These are phyloP conservation scores for Thalassaphorura encarpata DNA, from an alignment of 1,140 invertebrate species.

Conservation along the genomic window DNA sequence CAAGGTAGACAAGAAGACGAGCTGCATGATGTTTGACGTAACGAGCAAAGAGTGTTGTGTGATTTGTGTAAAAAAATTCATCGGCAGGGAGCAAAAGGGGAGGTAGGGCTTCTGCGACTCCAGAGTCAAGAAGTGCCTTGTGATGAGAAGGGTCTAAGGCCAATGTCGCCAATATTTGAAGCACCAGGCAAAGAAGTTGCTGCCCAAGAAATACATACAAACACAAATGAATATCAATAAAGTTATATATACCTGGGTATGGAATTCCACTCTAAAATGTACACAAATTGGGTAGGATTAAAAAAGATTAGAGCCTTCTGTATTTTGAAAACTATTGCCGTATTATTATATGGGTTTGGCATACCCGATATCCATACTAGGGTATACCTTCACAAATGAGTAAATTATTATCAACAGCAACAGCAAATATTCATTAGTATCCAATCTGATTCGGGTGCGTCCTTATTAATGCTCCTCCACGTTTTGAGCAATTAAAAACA, in stretches of 20 bases:
- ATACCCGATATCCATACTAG: too few relatives aligned
- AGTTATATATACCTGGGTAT: background rate
- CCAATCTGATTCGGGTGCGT: too few relatives aligned
- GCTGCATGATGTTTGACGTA: slow-evolving; percentile 63
- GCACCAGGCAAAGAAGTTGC: slow-evolving; percentile 57
- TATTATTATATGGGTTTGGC: too few relatives aligned
- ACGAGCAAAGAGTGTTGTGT: slow-evolving; percentile 57
- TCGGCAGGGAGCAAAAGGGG: slow-evolving; percentile 59
- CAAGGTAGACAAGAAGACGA: slow-evolving; percentile 49
- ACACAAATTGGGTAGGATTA: too few relatives aligned
- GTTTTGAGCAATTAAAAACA: too few relatives aligned
- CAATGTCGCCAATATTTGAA: slow-evolving; percentile 54
- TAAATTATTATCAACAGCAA: too few relatives aligned
- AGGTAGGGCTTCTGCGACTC: slow-evolving; percentile 53
- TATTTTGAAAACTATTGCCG: too few relatives aligned
- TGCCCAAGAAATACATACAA: slow-evolving; percentile 32
- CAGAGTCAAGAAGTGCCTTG: slow-evolving; percentile 46
- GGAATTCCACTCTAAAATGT: too few relatives aligned
- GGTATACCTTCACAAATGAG: too few relatives aligned
- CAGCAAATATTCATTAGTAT: too few relatives aligned
- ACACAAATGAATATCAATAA: background rate
- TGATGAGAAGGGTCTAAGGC: slow-evolving; percentile 50
- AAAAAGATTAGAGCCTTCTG: too few relatives aligned
- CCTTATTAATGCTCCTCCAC: too few relatives aligned
- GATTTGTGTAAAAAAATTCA: slow-evolving; percentile 66